Base-by-base conservation (phyloP, 1,140 invertebrate species). In the Dufourea novaeangliae region DNA sequence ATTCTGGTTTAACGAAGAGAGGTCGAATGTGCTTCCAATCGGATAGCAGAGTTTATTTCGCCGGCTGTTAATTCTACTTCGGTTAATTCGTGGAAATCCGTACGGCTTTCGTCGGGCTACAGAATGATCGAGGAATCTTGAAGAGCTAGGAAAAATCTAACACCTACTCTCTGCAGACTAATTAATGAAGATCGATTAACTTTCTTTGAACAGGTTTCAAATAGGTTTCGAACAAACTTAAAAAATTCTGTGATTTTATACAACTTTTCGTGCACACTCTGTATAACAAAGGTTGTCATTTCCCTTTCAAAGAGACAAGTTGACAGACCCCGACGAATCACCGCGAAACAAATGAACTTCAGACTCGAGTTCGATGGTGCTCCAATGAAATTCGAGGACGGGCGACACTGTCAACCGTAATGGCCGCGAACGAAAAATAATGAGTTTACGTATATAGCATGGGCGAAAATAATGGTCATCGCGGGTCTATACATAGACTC, bases 1-100 rank as follows among this genome's bases (percentile, higher is more conserved):
- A 76, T 76, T 76, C 46, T 46, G 37, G 32, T 76, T 76, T 76
- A 76, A 76, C 64, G 73, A 76, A 76, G 73, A 76, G 54, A 59
- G 73, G 66, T 76, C 64, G 73, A 76, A 76, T 37, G 73, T 57
- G 52, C 64, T 76, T 46, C 64, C 73, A 22, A 69, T 76, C 22
- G 59, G 73, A 69, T 69, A 37, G 52, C 73, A 54, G 39, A 59
- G n/a, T 52, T 76, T 76, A 76, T 76, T 76, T 69, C 66, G 66
- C 50, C 54, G 54, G 39, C 73, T 76, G 73, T 76, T 76, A 68
- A 69, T 76, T 76, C 59, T 41, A 69, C 64, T 59, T 46, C 37
- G 29, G 52, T 46, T 76, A 59, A 69, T 76, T 69, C 39, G 64
- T 44, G 59, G 10, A 25, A 20, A 69, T 56, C 27, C 37, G 32